Conservation (phyloP, 2,797 vertebrate genomes). For the Triplophysa yarkandensis region DNA sequence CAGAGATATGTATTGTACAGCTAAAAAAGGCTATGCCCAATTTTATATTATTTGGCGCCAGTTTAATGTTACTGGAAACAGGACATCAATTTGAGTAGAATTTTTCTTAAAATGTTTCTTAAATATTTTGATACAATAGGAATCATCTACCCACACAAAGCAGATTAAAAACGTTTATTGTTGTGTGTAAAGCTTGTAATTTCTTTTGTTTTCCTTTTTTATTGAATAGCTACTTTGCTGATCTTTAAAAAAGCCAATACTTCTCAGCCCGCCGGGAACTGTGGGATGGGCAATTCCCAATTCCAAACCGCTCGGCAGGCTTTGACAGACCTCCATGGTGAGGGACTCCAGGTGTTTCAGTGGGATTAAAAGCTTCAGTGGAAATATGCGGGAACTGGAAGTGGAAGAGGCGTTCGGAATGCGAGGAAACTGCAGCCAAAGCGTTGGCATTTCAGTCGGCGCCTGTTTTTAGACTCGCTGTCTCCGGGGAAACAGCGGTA, state of each 20-base stretch:
- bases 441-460: conserved; percentile 56
- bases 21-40: too few relatives aligned
- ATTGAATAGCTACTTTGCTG: conserved; percentile 42
- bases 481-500: conserved; percentile 15
- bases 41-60: too few relatives aligned
- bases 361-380: conserved; percentile 43
- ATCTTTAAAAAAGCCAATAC: conserved; percentile 32
- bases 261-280: conserved; percentile 37
- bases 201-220: conserved; percentile 23
- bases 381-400: conserved; percentile 33
- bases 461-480: conserved; percentile 51
- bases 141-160: not conserved
- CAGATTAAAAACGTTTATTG: not conserved
- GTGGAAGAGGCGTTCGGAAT: conserved; percentile 32
- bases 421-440: conserved; percentile 41
- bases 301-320: conserved; percentile 39
- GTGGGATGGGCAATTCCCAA: conserved; percentile 49
- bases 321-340: conserved; percentile 18
- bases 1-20: too few relatives aligned
- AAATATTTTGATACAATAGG: too few relatives aligned
- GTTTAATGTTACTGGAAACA: too few relatives aligned
- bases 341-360: conserved; percentile 46
- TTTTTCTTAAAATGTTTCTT: too few relatives aligned
- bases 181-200: conserved; percentile 14
- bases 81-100: too few relatives aligned